These are phyloP conservation scores for Morus bassanus DNA, from an alignment of 2,797 vertebrate species.

Conservation along the genomic window DNA sequence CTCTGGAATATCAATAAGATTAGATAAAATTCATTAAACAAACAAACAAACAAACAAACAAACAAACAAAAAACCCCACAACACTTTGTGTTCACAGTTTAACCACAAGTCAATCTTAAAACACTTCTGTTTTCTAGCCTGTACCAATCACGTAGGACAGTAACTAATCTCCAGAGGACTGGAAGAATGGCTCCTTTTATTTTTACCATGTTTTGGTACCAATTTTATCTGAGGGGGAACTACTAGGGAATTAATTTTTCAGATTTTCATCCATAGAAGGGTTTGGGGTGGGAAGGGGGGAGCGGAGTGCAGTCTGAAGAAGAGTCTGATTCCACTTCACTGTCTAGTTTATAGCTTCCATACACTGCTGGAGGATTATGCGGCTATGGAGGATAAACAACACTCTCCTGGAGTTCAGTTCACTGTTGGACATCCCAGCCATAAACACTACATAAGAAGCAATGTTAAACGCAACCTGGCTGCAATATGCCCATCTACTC, in stretches of 20 bases:
- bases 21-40: neutral
- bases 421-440: neutral
- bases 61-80: rapidly evolving
- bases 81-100: neutral
- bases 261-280: neutral
- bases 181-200: neutral
- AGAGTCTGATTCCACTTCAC: neutral
- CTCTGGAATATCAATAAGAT: neutral
- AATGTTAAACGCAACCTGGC: neutral
- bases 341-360: neutral
- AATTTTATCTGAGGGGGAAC: neutral
- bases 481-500: neutral
- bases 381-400: neutral
- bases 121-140: neutral
- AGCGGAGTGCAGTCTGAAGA: neutral
- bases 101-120: neutral
- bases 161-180: neutral
- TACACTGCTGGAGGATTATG: neutral
- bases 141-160: neutral
- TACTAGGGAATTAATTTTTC: neutral
- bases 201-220: neutral
- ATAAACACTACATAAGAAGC: neutral
- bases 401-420: neutral
- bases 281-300: neutral
- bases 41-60: neutral